Evolutionary conservation across 2,797 vertebrate species (phyloP).

Genomic region (Poecile montanus): DNA sequence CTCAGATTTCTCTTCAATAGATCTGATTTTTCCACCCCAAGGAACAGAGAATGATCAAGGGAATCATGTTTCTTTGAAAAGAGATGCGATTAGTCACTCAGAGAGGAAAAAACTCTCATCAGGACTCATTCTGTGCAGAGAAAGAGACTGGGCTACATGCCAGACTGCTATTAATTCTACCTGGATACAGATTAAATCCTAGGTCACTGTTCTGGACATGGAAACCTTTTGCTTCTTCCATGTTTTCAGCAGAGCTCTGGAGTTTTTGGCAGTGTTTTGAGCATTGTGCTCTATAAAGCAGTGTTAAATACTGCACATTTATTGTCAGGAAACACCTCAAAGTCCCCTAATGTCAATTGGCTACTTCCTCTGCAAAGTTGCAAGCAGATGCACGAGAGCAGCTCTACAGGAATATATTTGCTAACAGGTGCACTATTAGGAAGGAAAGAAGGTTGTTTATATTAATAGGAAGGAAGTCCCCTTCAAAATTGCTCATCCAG

Average conservation of each 20-base stretch:
- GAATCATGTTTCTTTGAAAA: conserved; percentile 19
- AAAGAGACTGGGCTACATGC: conserved; percentile 22
- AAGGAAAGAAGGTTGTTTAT: conserved; percentile 23
- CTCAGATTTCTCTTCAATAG: conserved; percentile 23
- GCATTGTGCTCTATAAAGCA: conserved; percentile 54
- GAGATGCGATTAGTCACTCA: neutral
- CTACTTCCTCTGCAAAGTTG: conserved; percentile 46
- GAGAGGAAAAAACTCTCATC: conserved; percentile 32
- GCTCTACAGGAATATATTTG: conserved; percentile 17
- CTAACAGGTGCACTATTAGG: conserved; percentile 54
- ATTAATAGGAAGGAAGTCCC: conserved; percentile 32
- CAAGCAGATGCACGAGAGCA: conserved; percentile 6
- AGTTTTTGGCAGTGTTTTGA: conserved; percentile 41
- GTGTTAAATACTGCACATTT: conserved; percentile 38
- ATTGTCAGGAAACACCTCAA: conserved; percentile 54
- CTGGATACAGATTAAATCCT: conserved; percentile 54
- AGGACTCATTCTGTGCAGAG: neutral
- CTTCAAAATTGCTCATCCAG: neutral
- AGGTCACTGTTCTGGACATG: conserved; percentile 18
- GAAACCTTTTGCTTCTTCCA: conserved; percentile 35
- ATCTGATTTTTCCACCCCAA: neutral
- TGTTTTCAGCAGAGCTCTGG: neutral
- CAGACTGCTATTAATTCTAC: conserved; percentile 51
- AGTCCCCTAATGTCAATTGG: conserved; percentile 61
- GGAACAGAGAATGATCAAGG: conserved; percentile 24